Evolutionary conservation across 2,797 vertebrate species (phyloP).

Genomic region (Cygnus olor): DNA sequence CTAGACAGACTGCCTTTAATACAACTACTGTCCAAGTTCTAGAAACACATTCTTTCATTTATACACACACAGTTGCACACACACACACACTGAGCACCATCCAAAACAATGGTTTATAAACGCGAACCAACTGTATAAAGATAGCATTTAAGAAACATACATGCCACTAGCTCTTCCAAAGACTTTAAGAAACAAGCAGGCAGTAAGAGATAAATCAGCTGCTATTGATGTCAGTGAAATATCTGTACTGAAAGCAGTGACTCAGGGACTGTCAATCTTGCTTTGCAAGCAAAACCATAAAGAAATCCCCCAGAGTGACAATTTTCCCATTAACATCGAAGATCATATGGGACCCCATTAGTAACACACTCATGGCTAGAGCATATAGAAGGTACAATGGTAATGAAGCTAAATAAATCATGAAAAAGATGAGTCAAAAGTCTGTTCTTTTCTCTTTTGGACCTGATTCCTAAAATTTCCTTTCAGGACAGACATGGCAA

Average conservation of each 20-base stretch:
- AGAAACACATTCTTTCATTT: slow-evolving; percentile 11
- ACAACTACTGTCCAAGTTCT: background rate
- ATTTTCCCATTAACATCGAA: slow-evolving; percentile 62
- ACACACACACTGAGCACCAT: background rate
- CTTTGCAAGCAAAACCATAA: slow-evolving; percentile 39
- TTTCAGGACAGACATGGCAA: background rate
- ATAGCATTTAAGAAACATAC: background rate
- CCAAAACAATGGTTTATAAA: background rate
- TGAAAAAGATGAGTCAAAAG: slow-evolving; percentile 12
- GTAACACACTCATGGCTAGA: slow-evolving; percentile 15
- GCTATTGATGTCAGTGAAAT: slow-evolving; percentile 24
- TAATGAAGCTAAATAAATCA: slow-evolving; percentile 34
- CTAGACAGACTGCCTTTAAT: background rate
- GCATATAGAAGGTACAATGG: background rate
- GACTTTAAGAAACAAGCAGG: background rate
- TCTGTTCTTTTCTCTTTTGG: slow-evolving; percentile 18
- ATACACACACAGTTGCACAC: background rate
- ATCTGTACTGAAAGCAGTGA: slow-evolving; percentile 20
- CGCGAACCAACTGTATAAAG: background rate
- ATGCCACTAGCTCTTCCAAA: background rate
- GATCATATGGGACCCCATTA: slow-evolving; percentile 41
- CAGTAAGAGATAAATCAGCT: slow-evolving; percentile 38
- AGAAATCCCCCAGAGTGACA: slow-evolving; percentile 43
- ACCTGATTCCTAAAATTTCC: slow-evolving; percentile 19
- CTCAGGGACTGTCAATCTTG: slow-evolving; percentile 24